Conservation (phyloP, 2,113 vertebrate genomes). For the Apodemus sylvaticus region DNA sequence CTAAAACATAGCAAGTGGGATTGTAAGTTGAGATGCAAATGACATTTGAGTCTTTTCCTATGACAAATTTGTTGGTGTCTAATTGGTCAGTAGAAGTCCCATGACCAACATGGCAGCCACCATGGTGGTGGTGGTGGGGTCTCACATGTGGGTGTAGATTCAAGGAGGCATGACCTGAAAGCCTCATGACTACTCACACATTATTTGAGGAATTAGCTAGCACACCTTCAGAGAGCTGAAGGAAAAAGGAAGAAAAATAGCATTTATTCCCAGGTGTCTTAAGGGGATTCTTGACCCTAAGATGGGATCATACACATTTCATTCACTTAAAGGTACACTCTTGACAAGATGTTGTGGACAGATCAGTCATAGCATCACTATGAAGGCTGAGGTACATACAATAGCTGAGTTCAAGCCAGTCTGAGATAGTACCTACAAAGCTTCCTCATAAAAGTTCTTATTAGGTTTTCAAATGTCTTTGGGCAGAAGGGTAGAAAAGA, state of each 20-base stretch:
- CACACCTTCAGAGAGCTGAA: background rate
- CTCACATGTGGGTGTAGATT: rapidly evolving
- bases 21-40: background rate
- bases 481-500: background rate
- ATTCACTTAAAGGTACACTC: background rate
- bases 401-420: background rate
- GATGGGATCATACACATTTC: background rate
- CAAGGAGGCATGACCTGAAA: background rate
- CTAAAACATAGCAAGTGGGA: background rate
- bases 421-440: background rate
- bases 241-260: background rate
- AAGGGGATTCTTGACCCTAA: background rate
- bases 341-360: too few species aligned
- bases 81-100: background rate
- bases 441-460: background rate
- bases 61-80: background rate
- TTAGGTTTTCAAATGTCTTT: constrained; percentile 24
- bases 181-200: rapidly evolving
- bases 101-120: background rate
- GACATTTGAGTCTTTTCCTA: background rate
- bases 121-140: too few species aligned
- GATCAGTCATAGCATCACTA: background rate
- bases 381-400: background rate
- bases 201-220: background rate
- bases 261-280: background rate